Evolutionary conservation across 2,113 vertebrate species (phyloP).

Genomic region (Indri indri): DNA sequence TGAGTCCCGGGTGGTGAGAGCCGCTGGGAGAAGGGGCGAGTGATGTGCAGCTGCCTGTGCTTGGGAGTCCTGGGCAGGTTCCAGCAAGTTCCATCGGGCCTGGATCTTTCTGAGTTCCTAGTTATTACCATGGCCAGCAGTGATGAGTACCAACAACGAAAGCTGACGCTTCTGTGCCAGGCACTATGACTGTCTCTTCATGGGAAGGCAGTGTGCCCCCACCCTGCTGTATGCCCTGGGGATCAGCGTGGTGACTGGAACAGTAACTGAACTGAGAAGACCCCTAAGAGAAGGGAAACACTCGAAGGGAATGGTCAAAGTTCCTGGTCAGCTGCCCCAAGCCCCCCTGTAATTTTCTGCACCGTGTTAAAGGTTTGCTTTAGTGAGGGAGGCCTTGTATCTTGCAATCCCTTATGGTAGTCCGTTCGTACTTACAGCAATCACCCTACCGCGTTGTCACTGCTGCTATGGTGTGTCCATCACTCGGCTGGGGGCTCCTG

Average conservation of each 20-base stretch:
- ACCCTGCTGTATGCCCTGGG: not conserved
- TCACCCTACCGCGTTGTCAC: accelerated
- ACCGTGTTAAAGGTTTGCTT: not conserved
- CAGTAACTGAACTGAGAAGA: not conserved
- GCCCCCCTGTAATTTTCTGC: not conserved
- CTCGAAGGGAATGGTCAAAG: not conserved
- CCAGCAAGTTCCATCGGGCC: not conserved
- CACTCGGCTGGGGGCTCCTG: not conserved
- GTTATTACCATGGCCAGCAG: not conserved
- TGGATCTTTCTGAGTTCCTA: not conserved
- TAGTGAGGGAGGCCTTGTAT: too few relatives aligned
- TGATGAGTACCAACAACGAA: accelerated
- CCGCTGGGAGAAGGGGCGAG: not conserved
- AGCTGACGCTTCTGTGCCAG: not conserved
- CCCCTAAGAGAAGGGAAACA: not conserved
- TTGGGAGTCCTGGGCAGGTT: not conserved
- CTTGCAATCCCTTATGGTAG: accelerated
- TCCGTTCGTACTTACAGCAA: not conserved
- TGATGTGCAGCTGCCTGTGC: not conserved
- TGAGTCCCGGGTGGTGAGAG: not conserved
- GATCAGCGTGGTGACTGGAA: not conserved
- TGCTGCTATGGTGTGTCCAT: not conserved
- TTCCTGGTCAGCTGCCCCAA: not conserved
- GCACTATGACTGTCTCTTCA: not conserved
- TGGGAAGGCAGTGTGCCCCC: not conserved